Conservation (phyloP, 2,113 vertebrate genomes). For the Struthidea cinerea region DNA sequence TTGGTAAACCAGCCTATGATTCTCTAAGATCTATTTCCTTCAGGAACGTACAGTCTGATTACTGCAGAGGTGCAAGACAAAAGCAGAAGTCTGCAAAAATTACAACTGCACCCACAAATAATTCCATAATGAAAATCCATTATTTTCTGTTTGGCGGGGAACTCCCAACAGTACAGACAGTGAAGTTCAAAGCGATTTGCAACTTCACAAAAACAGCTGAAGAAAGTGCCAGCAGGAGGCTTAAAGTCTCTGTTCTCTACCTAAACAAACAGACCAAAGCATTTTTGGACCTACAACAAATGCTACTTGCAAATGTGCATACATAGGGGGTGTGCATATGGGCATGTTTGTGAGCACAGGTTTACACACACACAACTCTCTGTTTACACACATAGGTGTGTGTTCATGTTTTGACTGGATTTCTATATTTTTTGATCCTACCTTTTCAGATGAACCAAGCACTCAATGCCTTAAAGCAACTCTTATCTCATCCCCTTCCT, state of each 20-base stretch:
- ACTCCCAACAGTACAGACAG: neutral
- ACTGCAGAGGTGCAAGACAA: neutral
- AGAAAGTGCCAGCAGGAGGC: neutral
- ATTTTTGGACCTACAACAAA: neutral
- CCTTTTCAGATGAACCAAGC: neutral
- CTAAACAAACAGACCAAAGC: neutral
- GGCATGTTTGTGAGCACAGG: neutral
- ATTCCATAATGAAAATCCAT: neutral
- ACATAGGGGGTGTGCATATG: too few relatives aligned
- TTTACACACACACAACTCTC: rapidly evolving
- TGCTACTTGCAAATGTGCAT: neutral
- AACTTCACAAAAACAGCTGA: neutral
- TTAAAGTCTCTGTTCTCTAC: neutral
- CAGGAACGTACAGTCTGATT: neutral
- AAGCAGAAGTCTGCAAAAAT: neutral
- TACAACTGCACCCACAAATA: neutral
- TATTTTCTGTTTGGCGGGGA: neutral
- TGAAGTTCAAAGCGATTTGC: neutral
- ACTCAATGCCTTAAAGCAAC: neutral
- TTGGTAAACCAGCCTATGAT: neutral
- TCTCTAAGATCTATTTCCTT: neutral
- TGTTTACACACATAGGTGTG: neutral
- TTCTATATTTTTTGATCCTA: neutral
- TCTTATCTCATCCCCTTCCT: neutral
- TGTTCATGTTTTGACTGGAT: neutral